Percentiles rank a stretch among this genome's conserved stretches.
Conservation (phyloP, 2,113 vertebrate species). For the Murina feae region DNA sequence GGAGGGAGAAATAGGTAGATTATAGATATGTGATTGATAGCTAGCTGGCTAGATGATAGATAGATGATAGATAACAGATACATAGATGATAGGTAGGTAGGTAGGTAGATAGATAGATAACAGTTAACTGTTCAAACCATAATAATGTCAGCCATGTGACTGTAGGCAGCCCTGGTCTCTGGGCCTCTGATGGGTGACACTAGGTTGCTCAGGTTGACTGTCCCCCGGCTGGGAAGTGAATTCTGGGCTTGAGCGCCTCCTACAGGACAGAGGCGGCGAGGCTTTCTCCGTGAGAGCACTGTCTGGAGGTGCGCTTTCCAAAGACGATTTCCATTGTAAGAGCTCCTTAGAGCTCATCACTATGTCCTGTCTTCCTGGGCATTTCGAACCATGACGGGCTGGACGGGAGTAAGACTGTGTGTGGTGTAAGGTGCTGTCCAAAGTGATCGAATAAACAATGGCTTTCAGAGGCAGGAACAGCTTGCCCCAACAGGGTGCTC, state of each 20-base stretch:
- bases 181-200: background rate
- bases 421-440: rapidly evolving
- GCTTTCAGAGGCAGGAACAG: background rate
- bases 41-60: background rate
- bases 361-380: background rate
- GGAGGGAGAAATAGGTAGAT: background rate
- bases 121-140: rapidly evolving
- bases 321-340: rapidly evolving
- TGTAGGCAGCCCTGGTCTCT: background rate
- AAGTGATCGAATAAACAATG: rapidly evolving
- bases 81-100: background rate
- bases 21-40: background rate
- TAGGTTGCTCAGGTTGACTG: background rate
- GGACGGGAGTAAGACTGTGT: rapidly evolving
- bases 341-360: rapidly evolving
- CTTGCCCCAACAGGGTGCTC: background rate
- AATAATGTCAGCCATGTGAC: background rate
- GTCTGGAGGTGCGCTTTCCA: rapidly evolving
- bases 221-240: background rate
- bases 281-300: background rate
- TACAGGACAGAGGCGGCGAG: rapidly evolving
- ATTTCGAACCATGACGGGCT: background rate
- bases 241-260: rapidly evolving
- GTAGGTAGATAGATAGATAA: background rate
- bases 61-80: background rate